These are phyloP conservation scores for Poecilia velifera DNA, from an alignment of 2,797 vertebrate genomes.

Conservation along the genomic window DNA sequence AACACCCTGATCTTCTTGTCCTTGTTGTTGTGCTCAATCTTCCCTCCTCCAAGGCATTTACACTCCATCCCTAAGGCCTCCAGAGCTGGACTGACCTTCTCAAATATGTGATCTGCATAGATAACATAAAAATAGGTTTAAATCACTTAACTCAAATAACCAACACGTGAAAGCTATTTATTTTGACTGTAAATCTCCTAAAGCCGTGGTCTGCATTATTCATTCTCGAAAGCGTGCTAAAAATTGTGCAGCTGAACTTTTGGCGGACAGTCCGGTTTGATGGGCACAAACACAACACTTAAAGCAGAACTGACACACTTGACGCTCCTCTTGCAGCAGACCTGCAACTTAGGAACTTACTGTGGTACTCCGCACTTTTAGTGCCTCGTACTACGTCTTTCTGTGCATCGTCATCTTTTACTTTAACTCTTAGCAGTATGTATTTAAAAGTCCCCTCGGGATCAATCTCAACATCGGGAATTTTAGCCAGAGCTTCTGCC, in stretches of 20 bases:
- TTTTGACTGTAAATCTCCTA: neutral
- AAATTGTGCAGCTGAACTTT: neutral
- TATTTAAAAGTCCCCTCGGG: constrained; percentile 90
- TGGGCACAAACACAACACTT: neutral
- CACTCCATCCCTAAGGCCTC: constrained; percentile 87
- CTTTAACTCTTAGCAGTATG: constrained; percentile 85
- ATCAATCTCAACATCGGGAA: constrained; percentile 85
- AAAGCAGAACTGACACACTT: constrained; percentile 18
- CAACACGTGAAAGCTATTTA: neutral
- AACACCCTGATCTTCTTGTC: constrained; percentile 88
- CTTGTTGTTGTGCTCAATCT: constrained; percentile 88
- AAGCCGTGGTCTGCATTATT: neutral
- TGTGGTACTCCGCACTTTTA: constrained; percentile 89
- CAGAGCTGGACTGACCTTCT: constrained; percentile 86
- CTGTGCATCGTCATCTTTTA: constrained; percentile 72
- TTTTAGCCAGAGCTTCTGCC: constrained; percentile 73
- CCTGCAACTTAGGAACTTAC: constrained; percentile 77
- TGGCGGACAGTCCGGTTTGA: neutral
- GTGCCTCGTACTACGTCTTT: constrained; percentile 89
- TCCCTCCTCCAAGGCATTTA: constrained; percentile 89
- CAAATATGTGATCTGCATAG: constrained; percentile 89
- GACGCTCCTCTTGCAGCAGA: neutral
- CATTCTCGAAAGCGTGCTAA: neutral
- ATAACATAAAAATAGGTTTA: neutral
- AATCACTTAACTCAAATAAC: neutral